Evolutionary conservation across 2,888 invertebrate genomes (phyloP), one percentile per base, ranked within the genome.

Genomic region (Drosophila neutralis): DNA sequence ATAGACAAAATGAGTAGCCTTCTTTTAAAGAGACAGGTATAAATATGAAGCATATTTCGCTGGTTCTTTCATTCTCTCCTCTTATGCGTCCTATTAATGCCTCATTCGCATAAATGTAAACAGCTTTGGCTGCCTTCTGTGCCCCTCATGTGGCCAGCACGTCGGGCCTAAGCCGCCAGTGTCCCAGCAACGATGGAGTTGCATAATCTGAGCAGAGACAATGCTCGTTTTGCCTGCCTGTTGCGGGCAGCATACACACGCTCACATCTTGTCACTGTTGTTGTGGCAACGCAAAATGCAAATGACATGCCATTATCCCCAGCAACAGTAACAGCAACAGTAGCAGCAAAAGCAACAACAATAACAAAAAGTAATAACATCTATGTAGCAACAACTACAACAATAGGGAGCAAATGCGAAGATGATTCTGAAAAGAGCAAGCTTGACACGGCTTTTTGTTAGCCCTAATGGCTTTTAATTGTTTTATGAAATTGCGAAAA

Each of bases 391-490:
- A 59, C 61, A 63, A 54, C 56, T 21, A 29, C 52, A 60, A 73
- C 60, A 66, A 45, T 48, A 35, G 49, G 33, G 49, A 48, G 66
- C 29, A 66, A 64, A 49, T 74, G 73, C 66, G 53, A 68, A 74
- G 73, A 79, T 82, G 80, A 72, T 64, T 71, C 62, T 65, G 65
- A 73, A 69, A 54, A 51, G 69, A 58, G 69, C 42, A 35, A 54
- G 57, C 66, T 67, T 64, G 69, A 65, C 63, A 61, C 64, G 68
- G 62, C 64, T 88, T 86, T 85, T 85, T 90, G 87, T 88, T 67
- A 60, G 69, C 84, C 56, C 85, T 89, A 87, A 87, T 90, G 89
- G 90, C 76, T 81, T 87, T 87, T 90, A 90, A 87, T 87, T 87
- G 90, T 90, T 87, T 76, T 73, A 77, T 81, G 72, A 89, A 83